Conservation (phyloP, 1,140 invertebrate genomes). For the Zophobas morio region DNA sequence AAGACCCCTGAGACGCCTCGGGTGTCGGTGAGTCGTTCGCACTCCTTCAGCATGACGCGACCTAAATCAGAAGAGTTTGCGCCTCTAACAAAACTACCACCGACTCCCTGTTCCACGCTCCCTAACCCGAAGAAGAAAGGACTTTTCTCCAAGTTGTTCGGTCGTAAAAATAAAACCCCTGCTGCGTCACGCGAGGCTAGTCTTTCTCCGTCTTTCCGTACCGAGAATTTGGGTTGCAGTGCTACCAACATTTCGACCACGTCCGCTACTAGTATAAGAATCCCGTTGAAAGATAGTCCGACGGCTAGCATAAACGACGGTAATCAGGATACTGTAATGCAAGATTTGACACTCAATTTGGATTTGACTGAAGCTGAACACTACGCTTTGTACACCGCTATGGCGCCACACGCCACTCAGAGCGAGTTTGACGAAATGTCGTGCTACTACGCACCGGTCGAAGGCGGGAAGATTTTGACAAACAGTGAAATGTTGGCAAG, state of each 20-base stretch:
- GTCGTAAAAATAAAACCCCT: slow-evolving; percentile 57
- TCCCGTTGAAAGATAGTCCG: slow-evolving; percentile 72
- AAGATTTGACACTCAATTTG: slow-evolving; percentile 65
- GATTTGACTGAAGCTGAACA: slow-evolving; percentile 88
- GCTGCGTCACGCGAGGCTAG: slow-evolving; percentile 58
- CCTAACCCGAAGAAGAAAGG: slow-evolving; percentile 74
- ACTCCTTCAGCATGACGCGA: slow-evolving; percentile 61
- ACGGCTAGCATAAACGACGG: not conserved
- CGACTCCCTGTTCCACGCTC: slow-evolving; percentile 67
- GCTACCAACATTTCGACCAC: slow-evolving; percentile 58
- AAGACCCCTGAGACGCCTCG: not conserved
- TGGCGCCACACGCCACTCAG: slow-evolving; percentile 86
- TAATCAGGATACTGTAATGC: not conserved
- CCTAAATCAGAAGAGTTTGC: slow-evolving; percentile 68
- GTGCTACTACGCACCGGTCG: slow-evolving; percentile 87
- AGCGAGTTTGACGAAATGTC: slow-evolving; percentile 91
- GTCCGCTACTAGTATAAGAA: slow-evolving; percentile 70
- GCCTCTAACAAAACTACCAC: slow-evolving; percentile 68
- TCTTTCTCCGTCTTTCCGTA: slow-evolving; percentile 50
- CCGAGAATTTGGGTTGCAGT: slow-evolving; percentile 53
- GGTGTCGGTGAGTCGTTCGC: slow-evolving; percentile 52
- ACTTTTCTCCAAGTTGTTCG: slow-evolving; percentile 78
- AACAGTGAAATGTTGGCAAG: slow-evolving; percentile 60
- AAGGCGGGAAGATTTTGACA: slow-evolving; percentile 77
- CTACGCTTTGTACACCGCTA: slow-evolving; percentile 86